A percentile compares a stretch with the other conserved stretches of the same genome.
Evolutionary conservation across 2,888 invertebrate genomes (phyloP).

Genomic region (Candidula unifasciata): DNA sequence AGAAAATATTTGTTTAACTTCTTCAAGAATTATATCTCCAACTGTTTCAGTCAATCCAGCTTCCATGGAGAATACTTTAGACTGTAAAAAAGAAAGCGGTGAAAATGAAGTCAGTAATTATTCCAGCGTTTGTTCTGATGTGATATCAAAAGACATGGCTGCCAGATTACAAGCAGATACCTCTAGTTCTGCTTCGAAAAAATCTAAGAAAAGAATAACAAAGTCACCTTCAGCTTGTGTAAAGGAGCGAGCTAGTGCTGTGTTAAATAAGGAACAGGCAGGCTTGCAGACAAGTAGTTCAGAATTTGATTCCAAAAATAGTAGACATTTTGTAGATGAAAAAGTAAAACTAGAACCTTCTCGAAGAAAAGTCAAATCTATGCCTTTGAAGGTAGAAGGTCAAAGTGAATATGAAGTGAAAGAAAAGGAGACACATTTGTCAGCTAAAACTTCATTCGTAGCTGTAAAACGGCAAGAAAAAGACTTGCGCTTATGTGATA

Average conservation of each 20-base stretch:
- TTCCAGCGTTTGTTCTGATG: not conserved
- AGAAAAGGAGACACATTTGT: not conserved
- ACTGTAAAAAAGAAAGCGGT: not conserved
- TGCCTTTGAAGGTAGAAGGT: not conserved
- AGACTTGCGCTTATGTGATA: not conserved
- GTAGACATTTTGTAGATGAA: not conserved
- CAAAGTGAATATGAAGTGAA: not conserved
- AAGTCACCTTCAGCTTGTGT: not conserved
- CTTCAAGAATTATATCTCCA: not conserved
- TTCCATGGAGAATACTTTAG: not conserved
- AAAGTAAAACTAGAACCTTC: not conserved
- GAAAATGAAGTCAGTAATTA: not conserved
- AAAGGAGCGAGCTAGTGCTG: not conserved
- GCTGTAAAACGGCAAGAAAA: not conserved
- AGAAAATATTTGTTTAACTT: not conserved
- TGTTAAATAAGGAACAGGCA: not conserved
- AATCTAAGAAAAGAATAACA: not conserved
- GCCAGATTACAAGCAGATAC: not conserved
- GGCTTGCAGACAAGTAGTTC: not conserved
- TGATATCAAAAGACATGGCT: not conserved
- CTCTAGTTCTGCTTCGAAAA: not conserved
- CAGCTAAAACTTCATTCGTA: not conserved
- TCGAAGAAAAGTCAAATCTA: not conserved
- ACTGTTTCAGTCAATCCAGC: not conserved
- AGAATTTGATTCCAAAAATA: not conserved